Conservation (phyloP, 2,797 vertebrate species). For the Hirundo rustica region DNA sequence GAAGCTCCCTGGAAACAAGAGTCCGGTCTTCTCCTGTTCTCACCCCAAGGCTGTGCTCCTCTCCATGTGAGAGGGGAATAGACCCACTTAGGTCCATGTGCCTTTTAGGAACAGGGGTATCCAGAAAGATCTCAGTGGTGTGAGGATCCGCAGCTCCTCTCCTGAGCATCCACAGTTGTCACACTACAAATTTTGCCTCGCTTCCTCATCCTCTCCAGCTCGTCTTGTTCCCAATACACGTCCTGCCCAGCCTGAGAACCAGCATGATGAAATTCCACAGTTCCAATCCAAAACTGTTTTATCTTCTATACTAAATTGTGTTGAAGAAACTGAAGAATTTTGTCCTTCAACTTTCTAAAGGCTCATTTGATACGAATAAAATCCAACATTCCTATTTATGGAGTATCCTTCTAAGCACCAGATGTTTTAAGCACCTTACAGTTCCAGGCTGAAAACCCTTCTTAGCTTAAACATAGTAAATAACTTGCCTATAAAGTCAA, state of each 20-base stretch:
- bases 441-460: constrained; percentile 65
- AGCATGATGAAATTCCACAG: background rate
- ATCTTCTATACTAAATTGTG: background rate
- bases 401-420: constrained; percentile 51
- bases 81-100: background rate
- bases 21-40: background rate
- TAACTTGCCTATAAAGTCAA: constrained; percentile 67
- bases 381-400: constrained; percentile 62
- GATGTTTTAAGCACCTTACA: constrained; percentile 74
- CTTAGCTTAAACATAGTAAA: constrained; percentile 72
- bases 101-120: background rate
- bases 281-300: constrained; percentile 16
- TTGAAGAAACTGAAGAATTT: constrained; percentile 28
- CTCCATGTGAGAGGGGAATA: fast-evolving
- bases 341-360: constrained; percentile 47
- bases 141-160: background rate
- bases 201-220: background rate
- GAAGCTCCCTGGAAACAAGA: background rate
- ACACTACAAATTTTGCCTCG: background rate
- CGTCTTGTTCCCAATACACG: fast-evolving
- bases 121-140: background rate
- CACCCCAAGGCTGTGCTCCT: background rate
- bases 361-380: constrained; percentile 56
- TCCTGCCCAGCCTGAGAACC: background rate
- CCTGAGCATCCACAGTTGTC: background rate